Evolutionary conservation across 2,113 vertebrate genomes (phyloP).

Genomic region (Mustelus asterias): DNA sequence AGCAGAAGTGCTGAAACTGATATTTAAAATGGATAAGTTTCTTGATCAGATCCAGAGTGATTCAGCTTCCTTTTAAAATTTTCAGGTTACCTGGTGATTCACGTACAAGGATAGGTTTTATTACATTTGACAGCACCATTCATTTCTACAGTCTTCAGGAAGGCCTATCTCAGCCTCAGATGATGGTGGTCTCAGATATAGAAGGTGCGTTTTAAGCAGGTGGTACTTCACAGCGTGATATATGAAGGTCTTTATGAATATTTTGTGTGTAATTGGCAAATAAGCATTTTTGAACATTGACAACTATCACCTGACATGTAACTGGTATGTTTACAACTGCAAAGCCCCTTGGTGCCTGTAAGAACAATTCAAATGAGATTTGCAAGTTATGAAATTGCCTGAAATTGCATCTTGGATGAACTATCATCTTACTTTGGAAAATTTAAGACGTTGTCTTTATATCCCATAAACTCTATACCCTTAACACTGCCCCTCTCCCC

Average conservation of each 20-base stretch:
- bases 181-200: slow-evolving; percentile 94
- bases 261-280: not conserved
- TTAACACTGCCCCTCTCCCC: not conserved
- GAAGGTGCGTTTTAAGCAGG: slow-evolving; percentile 68
- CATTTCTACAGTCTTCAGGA: slow-evolving; percentile 98
- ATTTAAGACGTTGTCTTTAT: not conserved
- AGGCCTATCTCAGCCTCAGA: slow-evolving; percentile 93
- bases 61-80: slow-evolving; percentile 38
- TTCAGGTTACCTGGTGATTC: slow-evolving; percentile 90
- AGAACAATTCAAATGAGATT: not conserved
- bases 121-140: slow-evolving; percentile 96
- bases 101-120: slow-evolving; percentile 91
- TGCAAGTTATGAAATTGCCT: not conserved
- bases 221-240: too few species aligned
- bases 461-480: not conserved
- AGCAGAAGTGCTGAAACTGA: not conserved
- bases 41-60: not conserved
- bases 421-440: not conserved
- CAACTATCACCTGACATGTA: not conserved
- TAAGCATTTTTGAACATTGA: not conserved
- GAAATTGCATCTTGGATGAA: not conserved
- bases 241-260: not conserved
- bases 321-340: not conserved
- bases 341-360: not conserved
- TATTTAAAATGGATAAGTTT: not conserved